Conservation (phyloP, 2,113 vertebrate species). For the Anolis carolinensis region DNA sequence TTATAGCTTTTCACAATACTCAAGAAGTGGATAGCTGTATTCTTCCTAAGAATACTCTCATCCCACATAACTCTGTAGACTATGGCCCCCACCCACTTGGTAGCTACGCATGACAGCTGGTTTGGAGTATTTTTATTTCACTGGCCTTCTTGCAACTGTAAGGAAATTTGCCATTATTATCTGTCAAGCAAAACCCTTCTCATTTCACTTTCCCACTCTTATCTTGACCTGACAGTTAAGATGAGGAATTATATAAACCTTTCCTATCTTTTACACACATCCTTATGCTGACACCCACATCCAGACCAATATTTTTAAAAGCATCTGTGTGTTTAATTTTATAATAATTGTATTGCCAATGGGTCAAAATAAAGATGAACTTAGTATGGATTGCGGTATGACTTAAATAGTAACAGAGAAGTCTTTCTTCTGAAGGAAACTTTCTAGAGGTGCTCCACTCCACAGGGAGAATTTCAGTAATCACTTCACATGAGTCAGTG, state of each 20-base stretch:
- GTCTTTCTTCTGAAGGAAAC: background rate
- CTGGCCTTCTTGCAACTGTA: conserved; percentile 16
- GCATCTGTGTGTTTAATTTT: background rate
- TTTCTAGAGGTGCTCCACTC: background rate
- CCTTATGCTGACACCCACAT: background rate
- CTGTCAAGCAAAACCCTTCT: background rate
- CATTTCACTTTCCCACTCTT: conserved; percentile 7
- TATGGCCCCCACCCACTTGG: conserved; percentile 22
- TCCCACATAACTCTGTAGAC: background rate
- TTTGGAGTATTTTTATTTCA: conserved; percentile 38
- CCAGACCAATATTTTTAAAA: background rate
- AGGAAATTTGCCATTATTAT: conserved; percentile 19
- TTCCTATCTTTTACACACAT: conserved; percentile 4
- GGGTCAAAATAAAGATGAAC: background rate
- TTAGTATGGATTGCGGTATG: background rate
- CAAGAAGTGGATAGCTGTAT: background rate
- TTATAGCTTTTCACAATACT: background rate
- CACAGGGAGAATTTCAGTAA: background rate
- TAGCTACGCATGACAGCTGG: conserved; percentile 9
- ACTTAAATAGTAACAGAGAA: background rate
- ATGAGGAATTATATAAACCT: conserved; percentile 9
- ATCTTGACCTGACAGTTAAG: background rate
- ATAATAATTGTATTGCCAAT: background rate
- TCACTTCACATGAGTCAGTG: background rate
- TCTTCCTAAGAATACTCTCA: background rate